These are phyloP conservation scores for Drosophila acutilabella DNA, from an alignment of 2,888 invertebrate genomes.

Conservation along the genomic window DNA sequence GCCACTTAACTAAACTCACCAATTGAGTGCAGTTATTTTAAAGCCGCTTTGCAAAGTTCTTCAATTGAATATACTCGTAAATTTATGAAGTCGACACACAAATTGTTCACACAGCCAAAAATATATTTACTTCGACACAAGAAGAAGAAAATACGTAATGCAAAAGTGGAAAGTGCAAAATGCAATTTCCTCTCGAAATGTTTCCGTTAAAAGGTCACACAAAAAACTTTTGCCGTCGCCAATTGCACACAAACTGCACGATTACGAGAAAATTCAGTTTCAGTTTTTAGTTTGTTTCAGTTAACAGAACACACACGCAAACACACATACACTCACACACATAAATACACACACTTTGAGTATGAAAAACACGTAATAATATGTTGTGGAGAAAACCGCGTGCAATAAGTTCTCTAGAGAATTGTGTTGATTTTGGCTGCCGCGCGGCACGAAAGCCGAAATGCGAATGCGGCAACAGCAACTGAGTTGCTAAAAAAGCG, in stretches of 20 bases:
- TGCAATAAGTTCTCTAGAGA: conserved; percentile 39
- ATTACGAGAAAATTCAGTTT: conserved; percentile 46
- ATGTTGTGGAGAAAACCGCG: conserved; percentile 25
- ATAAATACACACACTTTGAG: not conserved
- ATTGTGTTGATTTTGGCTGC: conserved; percentile 63
- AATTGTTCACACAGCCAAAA: conserved; percentile 19
- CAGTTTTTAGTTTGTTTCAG: conserved; percentile 35
- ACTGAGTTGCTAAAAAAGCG: conserved; percentile 73
- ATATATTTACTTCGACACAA: not conserved
- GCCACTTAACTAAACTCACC: conserved; percentile 37
- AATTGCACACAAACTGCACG: conserved; percentile 46
- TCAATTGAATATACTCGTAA: not conserved
- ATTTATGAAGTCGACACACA: conserved; percentile 12
- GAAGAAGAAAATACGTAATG: conserved; percentile 19
- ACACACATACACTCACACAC: conserved; percentile 20
- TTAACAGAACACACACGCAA: conserved; percentile 26
- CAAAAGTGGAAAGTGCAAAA: conserved; percentile 47
- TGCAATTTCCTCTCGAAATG: conserved; percentile 60
- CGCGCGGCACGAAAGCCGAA: conserved; percentile 81
- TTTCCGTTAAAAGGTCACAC: conserved; percentile 54
- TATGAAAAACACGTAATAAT: conserved; percentile 3
- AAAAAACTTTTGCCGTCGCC: conserved; percentile 63
- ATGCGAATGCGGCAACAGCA: conserved; percentile 81
- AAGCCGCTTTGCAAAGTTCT: not conserved
- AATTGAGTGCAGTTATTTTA: conserved; percentile 1